A percentile compares a stretch with the other conserved stretches of the same genome.
Evolutionary conservation across 1,140 invertebrate genomes (phyloP).

Genomic region (Panagrolaimus sp.): DNA sequence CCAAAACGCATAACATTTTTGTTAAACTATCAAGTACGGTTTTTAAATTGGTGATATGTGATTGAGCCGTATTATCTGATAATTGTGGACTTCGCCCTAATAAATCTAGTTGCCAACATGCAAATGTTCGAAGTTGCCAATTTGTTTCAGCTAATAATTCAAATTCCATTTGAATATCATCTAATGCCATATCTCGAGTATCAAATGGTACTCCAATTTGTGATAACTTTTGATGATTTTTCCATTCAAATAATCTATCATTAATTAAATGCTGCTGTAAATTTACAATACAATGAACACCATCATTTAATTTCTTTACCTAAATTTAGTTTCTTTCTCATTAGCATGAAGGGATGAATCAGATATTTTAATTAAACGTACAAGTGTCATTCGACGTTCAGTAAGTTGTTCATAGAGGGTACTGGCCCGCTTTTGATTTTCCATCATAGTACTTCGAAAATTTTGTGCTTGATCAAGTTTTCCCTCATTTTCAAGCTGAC

Average conservation of each 20-base stretch:
- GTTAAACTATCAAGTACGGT: conserved; percentile 54
- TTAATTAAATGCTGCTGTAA: conserved; percentile 51
- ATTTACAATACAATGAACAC: conserved; percentile 48
- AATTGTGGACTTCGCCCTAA: conserved; percentile 48
- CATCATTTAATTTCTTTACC: conserved; percentile 55
- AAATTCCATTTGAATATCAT: conserved; percentile 59
- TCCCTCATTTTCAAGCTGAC: conserved; percentile 46
- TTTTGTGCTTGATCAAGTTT: conserved; percentile 44
- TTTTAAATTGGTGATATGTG: conserved; percentile 50
- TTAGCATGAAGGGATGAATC: conserved; percentile 6
- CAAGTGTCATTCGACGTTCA: conserved; percentile 45
- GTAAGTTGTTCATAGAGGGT: conserved; percentile 50
- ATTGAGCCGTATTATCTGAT: conserved; percentile 47
- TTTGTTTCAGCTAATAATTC: conserved; percentile 57
- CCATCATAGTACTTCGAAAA: conserved; percentile 36
- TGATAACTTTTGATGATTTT: conserved; percentile 55
- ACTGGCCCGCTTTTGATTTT: conserved; percentile 49
- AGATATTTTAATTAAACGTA: conserved; percentile 29
- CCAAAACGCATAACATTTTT: conserved; percentile 56
- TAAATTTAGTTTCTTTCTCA: conserved; percentile 25
- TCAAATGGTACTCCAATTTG: conserved; percentile 58
- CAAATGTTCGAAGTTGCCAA: conserved; percentile 56
- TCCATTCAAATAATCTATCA: conserved; percentile 54
- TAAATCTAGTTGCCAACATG: conserved; percentile 56
- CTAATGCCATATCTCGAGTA: conserved; percentile 47